A percentile compares a stretch with the other conserved stretches of the same genome.
These are phyloP conservation scores for Dicrostonyx torquatus DNA, from an alignment of 2,797 vertebrate genomes.

Conservation along the genomic window DNA sequence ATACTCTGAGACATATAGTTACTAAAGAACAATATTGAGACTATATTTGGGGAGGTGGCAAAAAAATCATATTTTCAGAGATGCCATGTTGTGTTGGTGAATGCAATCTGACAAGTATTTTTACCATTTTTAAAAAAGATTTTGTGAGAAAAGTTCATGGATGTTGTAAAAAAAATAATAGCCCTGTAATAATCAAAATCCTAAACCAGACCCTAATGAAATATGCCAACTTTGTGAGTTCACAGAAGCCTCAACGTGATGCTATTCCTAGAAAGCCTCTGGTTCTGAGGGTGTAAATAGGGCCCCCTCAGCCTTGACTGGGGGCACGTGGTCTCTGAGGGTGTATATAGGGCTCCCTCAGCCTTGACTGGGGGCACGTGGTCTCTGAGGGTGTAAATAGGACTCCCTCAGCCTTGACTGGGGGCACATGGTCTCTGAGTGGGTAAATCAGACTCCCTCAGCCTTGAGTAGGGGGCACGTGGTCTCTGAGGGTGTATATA, in stretches of 20 bases:
- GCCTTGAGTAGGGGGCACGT: background rate
- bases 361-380: background rate
- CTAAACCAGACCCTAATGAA: background rate
- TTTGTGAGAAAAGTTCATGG: conserved; percentile 5
- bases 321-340: no score
- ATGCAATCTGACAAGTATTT: background rate
- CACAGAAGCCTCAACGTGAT: background rate
- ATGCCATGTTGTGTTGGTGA: background rate
- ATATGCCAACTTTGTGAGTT: background rate
- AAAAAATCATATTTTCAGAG: background rate
- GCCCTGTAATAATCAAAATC: background rate
- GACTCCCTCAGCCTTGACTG: background rate
- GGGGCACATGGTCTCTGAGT: no score
- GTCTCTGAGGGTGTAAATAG: background rate
- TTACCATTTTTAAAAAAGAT: background rate
- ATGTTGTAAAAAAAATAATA: conserved; percentile 60
- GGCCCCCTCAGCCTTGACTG: background rate
- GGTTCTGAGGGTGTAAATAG: background rate
- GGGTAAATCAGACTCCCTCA: background rate
- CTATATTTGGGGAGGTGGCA: background rate
- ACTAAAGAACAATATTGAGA: background rate
- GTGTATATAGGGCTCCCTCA: background rate
- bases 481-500: background rate
- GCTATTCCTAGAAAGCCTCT: background rate
- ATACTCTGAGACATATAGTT: background rate